A percentile compares a stretch with the other conserved stretches of the same genome.
Conservation (phyloP, 2,888 invertebrate genomes). For the Tinea trinotella region DNA sequence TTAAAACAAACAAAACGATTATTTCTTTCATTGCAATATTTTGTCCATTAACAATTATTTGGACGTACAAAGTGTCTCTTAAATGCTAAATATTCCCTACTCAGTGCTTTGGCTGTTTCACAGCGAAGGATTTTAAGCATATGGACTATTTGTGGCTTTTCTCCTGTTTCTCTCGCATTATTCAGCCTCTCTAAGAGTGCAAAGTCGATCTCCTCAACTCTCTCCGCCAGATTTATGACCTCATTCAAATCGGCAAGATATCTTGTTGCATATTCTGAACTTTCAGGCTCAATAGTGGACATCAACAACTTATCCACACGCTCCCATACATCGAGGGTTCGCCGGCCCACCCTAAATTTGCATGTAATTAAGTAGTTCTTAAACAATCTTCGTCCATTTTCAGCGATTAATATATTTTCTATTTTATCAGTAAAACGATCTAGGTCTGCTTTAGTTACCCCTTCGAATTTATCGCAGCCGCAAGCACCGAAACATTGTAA, state of each 20-base stretch:
- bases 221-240: slow-evolving; percentile 51
- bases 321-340: slow-evolving; percentile 55
- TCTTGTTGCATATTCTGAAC: slow-evolving; percentile 37
- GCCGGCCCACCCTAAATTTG: slow-evolving; percentile 50
- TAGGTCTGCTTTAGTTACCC: slow-evolving; percentile 58
- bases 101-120: slow-evolving; percentile 53
- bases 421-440: slow-evolving; percentile 66
- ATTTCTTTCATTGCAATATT: no score
- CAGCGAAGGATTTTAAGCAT: slow-evolving; percentile 47
- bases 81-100: slow-evolving; percentile 52
- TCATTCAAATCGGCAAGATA: slow-evolving; percentile 45
- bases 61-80: slow-evolving; percentile 41
- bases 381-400: slow-evolving; percentile 57
- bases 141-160: slow-evolving; percentile 45
- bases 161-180: slow-evolving; percentile 43
- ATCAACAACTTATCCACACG: slow-evolving; percentile 47
- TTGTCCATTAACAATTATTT: no score
- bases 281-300: slow-evolving; percentile 44
- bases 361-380: slow-evolving; percentile 60
- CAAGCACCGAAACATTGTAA: slow-evolving; percentile 61
- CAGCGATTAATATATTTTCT: slow-evolving; percentile 62
- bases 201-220: slow-evolving; percentile 57
- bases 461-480: slow-evolving; percentile 57
- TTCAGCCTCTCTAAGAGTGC: slow-evolving; percentile 52
- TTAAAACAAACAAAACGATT: no score